A percentile compares a stretch with the other conserved stretches of the same genome.
These are phyloP conservation scores for Odontothrips loti DNA, from an alignment of 2,888 invertebrate genomes.

Conservation along the genomic window DNA sequence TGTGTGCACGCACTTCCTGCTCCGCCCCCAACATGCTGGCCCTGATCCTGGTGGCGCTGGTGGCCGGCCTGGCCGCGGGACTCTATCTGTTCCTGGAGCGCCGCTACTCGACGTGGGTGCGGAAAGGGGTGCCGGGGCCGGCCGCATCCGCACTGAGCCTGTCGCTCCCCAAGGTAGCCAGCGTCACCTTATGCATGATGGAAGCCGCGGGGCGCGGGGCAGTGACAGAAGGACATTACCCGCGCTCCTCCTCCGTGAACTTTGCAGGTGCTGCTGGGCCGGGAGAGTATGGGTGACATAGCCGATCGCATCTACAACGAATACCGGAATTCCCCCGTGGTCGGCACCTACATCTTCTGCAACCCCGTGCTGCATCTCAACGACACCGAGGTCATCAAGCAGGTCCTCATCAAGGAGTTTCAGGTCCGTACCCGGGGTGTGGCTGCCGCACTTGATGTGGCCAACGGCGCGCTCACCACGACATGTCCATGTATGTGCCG, in stretches of 20 bases:
- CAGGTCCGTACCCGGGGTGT: background rate
- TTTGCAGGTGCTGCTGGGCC: background rate
- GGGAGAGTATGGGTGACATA: background rate
- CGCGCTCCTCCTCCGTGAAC: too few relatives aligned
- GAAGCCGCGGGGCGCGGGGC: too few relatives aligned
- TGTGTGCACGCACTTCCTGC: background rate
- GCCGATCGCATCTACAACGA: background rate
- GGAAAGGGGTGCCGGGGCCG: background rate
- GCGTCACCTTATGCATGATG: too few relatives aligned
- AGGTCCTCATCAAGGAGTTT: constrained; percentile 6
- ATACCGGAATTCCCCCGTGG: background rate
- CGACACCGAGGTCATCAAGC: constrained; percentile 17
- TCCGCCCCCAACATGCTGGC: background rate
- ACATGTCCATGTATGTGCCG: too few relatives aligned
- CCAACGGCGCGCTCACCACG: too few relatives aligned
- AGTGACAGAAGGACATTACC: too few relatives aligned
- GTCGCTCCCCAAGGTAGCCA: background rate
- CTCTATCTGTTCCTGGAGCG: background rate
- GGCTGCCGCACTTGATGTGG: too few relatives aligned
- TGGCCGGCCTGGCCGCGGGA: background rate
- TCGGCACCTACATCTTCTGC: background rate
- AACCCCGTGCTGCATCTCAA: constrained; percentile 1
- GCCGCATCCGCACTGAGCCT: background rate
- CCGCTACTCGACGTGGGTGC: background rate
- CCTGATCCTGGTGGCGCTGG: background rate